Evolutionary conservation across 1,140 invertebrate species (phyloP).

Genomic region (Cyrtorhinus lividipennis): DNA sequence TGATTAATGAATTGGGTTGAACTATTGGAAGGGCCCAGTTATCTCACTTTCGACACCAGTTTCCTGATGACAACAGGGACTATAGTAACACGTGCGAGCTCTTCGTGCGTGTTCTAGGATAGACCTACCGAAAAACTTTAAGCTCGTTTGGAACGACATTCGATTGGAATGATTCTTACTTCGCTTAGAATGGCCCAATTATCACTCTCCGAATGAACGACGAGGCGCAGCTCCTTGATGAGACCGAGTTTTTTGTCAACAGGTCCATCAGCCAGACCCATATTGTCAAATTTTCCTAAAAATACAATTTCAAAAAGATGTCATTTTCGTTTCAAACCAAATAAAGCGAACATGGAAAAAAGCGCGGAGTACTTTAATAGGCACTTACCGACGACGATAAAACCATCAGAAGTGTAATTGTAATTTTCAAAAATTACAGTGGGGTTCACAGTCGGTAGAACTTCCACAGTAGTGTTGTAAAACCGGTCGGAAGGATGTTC

Average conservation of each 20-base stretch:
- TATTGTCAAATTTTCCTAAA: conserved; percentile 53
- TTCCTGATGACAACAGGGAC: background rate
- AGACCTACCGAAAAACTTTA: no score
- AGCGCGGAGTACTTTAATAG: no score
- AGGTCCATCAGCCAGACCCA: conserved; percentile 60
- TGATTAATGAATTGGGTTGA: background rate
- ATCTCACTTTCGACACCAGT: background rate
- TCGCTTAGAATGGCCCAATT: conserved; percentile 86
- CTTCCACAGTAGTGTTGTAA: conserved; percentile 77
- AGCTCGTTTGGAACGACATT: background rate
- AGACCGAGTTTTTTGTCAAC: conserved; percentile 50
- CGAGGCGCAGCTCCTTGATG: conserved; percentile 53
- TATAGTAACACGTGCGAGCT: no score
- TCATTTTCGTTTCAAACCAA: no score
- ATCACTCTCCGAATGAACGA: conserved; percentile 62
- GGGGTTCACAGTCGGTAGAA: conserved; percentile 40
- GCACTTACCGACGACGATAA: conserved; percentile 48
- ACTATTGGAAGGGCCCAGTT: background rate
- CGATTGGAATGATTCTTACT: conserved; percentile 35
- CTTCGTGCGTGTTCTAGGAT: no score
- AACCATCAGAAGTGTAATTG: conserved; percentile 54
- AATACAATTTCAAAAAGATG: no score
- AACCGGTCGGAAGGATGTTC: conserved; percentile 85
- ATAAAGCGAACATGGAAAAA: no score
- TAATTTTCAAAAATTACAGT: conserved; percentile 31